Conservation (phyloP, 2,797 vertebrate species). For the Clarias pachynema region DNA sequence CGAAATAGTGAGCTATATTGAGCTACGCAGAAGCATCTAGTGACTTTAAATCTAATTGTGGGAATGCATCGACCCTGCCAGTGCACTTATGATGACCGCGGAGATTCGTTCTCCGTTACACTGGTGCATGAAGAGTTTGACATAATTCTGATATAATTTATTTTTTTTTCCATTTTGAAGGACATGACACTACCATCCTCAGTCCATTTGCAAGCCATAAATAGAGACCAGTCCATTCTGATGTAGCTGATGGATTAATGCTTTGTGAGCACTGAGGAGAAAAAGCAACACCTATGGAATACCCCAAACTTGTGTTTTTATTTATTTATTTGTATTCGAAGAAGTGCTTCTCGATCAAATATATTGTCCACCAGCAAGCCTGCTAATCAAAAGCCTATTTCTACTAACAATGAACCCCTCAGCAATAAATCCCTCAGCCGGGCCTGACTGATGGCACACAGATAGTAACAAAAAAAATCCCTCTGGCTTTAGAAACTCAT, state of each 20-base stretch:
- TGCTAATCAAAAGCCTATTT: background rate
- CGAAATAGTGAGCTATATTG: background rate
- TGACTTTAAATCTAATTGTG: background rate
- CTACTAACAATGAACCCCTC: background rate
- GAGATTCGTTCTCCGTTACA: too few species aligned
- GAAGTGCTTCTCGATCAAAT: too few species aligned
- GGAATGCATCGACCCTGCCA: background rate
- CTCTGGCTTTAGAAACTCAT: background rate
- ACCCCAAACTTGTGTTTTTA: background rate
- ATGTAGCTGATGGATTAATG: background rate
- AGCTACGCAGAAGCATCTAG: background rate
- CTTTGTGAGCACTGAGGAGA: background rate
- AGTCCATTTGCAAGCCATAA: background rate
- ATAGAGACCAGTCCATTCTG: background rate
- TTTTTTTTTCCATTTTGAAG: background rate
- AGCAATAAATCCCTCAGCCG: background rate
- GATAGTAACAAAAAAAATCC: background rate
- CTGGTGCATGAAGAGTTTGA: background rate
- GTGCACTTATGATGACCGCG: background rate
- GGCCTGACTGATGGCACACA: background rate
- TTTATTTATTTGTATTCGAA: too few species aligned
- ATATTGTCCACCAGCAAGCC: background rate
- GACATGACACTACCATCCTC: background rate
- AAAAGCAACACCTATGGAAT: background rate
- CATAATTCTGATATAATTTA: background rate